Conservation (phyloP, 2,888 invertebrate genomes). For the Lobophora halterata region DNA sequence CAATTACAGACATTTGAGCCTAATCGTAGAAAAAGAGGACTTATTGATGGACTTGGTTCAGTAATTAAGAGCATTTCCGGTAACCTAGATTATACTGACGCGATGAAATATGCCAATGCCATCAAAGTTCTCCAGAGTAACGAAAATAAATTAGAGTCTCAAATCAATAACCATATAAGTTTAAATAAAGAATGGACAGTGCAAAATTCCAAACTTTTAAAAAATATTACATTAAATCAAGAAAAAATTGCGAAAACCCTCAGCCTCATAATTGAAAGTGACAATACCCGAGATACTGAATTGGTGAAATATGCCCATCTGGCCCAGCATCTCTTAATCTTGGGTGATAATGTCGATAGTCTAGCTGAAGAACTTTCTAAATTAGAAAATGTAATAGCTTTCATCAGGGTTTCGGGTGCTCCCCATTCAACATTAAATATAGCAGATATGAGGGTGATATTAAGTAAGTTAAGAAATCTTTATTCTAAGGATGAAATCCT, state of each 20-base stretch:
- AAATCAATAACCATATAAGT: not conserved
- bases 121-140: constrained; percentile 1
- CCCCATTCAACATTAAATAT: constrained; percentile 22
- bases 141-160: constrained; percentile 5
- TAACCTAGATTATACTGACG: constrained; percentile 14
- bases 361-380: constrained; percentile 16
- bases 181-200: no score
- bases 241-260: not conserved
- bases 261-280: not conserved
- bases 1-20: constrained; percentile 3
- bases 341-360: constrained; percentile 17
- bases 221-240: constrained; percentile 7
- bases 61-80: constrained; percentile 17
- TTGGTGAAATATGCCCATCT: constrained; percentile 9
- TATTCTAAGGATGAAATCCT: constrained; percentile 7
- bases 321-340: constrained; percentile 12
- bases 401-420: constrained; percentile 25
- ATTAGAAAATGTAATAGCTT: constrained; percentile 23
- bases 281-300: not conserved
- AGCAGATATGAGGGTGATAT: constrained; percentile 12
- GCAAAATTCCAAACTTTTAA: constrained; percentile 2
- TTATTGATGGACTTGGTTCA: constrained; percentile 18
- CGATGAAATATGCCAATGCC: not conserved
- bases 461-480: constrained; percentile 13
- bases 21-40: constrained; percentile 9